Evolutionary conservation across 2,797 vertebrate species (phyloP).

Genomic region (Catharus ustulatus): DNA sequence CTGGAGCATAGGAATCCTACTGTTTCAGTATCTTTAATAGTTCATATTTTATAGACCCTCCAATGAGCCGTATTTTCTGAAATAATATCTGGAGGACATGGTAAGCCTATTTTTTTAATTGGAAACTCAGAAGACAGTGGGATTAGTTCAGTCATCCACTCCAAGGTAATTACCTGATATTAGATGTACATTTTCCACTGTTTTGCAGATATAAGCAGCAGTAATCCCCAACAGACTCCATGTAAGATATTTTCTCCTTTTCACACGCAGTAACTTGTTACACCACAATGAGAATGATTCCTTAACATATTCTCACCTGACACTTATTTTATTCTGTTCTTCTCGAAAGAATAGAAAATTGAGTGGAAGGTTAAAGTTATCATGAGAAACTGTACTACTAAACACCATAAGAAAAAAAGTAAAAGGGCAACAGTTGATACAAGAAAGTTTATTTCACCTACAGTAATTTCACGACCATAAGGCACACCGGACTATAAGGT

Average conservation of each 20-base stretch:
- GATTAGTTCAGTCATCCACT: slow-evolving; percentile 49
- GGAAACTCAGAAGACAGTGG: slow-evolving; percentile 33
- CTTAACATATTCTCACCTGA: not conserved
- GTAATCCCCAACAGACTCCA: not conserved
- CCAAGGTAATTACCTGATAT: slow-evolving; percentile 48
- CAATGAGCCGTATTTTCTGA: slow-evolving; percentile 27
- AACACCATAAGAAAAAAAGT: not conserved
- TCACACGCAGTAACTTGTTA: not conserved
- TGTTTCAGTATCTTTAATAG: not conserved
- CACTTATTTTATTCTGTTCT: not conserved
- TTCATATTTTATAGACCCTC: slow-evolving; percentile 34
- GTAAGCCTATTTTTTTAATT: slow-evolving; percentile 43
- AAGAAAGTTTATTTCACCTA: not conserved
- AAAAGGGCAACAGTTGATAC: not conserved
- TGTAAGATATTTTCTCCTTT: slow-evolving; percentile 1
- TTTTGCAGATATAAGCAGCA: not conserved
- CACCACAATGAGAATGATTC: not conserved
- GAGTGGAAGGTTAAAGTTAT: not conserved
- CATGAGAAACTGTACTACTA: not conserved
- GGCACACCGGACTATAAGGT: no score
- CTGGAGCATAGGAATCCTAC: not conserved
- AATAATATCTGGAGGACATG: slow-evolving; percentile 36
- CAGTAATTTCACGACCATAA: no score
- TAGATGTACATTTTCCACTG: slow-evolving; percentile 24
- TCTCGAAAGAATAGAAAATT: not conserved